Base-by-base conservation (phyloP, 2,113 vertebrate genomes). In the Phasianus colchicus region DNA sequence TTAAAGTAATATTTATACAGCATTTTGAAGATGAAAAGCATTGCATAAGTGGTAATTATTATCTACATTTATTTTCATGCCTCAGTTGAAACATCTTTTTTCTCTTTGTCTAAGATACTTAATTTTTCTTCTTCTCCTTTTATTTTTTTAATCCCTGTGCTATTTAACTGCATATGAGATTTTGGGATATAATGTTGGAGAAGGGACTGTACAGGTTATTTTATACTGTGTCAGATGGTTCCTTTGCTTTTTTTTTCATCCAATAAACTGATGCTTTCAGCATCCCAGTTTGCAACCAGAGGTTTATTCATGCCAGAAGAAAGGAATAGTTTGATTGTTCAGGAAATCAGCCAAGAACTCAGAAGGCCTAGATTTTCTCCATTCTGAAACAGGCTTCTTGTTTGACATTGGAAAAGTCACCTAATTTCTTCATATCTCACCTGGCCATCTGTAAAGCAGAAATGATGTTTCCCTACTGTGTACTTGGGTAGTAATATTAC, bases 1-100 rank as follows among this genome's bases (percentile, higher is more conserved):
- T 92, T 29, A 61, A 86, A 85, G 72, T 77, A 96, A 96, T 95
- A 96, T 95, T 97, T 97, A 85, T 95, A 93, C 94, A 96, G 88
- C 52, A 86, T 95, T 93, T 90, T 82, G 71, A 84, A 92, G 77
- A 94, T 88, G 34, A 93, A 91, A 93, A 90, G 89, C 78, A 29
- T 79, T 80, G 54, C 72, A 50, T 86, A 92, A 93, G 45, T 92
- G 72, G 60, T 97, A 96, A 96, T 96, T 97, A 96, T 96, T 93
- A 92, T 74, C 90, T 92, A 60, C 67, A 22, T 94, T 92, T 97
- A 89, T 94, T 95, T 96, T 93, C 87, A 89, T 96, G 94, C 86
- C 91, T 97, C 91, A 86, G 21, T 87, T 95, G 94, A 97, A 96
- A 91, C 45, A 89, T 79, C 80, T 94, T 96, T 90, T 90, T 94